Evolutionary conservation across 2,113 vertebrate species (phyloP), one percentile per base, ranked within the genome.

Genomic region (Craseonycteris thonglongyai): DNA sequence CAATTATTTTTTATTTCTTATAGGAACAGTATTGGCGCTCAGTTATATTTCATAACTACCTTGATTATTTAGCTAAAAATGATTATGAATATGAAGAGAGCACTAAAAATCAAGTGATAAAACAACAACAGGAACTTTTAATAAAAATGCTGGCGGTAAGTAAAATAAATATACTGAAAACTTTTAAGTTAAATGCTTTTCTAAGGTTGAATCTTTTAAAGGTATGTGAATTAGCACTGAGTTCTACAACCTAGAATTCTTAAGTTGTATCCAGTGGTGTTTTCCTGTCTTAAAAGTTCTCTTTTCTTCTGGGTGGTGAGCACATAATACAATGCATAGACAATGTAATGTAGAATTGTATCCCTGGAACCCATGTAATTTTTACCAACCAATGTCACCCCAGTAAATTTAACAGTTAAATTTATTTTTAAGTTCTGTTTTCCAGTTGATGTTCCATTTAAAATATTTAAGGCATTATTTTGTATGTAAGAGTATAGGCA

Each of bases 91-190:
- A 98, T 3, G 98, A 99, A 91, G 99, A 99, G 96, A 98, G 95
- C 3, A 97, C 83, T 40, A 99, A 98, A 98, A 98, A 54, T 69
- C 98, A 97, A 86, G 98, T 98, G 5, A 96, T 99, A 96, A 99
- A 99, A 96, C 99, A 99, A 78, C 99, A 99, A 93, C 99, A 99
- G 95, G 99, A 99, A 94, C 98, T 99, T 78, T 90, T 99, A 81
- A 99, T 99, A 99, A 99, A 99, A 98, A 99, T 99, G 98, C 99
- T 99, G 97, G 99, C 99, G 1, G 99, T 99, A 92, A 99, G 99
- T 99, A 47, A 83, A 95, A 91, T 88, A 88, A 92, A 84, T 59
- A 79, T 3, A 49, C n/a, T 87, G 59, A 51, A 82, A 89, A 83
- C 40, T 75, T 40, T 68, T 13, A 82, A 89, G 26, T 58, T 69